Conservation (phyloP, 2,797 vertebrate species). For the Acomys russatus region DNA sequence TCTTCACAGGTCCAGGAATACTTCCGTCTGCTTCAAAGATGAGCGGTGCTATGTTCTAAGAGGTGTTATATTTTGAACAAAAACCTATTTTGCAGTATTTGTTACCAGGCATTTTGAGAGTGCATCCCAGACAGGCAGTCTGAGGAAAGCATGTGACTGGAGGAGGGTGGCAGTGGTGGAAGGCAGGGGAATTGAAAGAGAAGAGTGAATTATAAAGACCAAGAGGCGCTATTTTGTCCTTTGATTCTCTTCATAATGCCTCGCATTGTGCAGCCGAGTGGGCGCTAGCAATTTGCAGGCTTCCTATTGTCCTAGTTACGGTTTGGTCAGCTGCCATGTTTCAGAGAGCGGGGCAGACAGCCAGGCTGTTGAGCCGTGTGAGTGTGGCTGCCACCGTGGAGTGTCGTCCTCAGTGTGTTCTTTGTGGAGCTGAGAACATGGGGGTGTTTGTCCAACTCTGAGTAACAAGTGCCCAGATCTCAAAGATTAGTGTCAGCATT, state of each 20-base stretch:
- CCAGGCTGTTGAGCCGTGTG: no score
- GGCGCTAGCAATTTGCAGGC: not conserved
- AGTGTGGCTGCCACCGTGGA: not conserved
- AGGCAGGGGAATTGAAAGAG: not conserved
- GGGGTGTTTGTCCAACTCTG: not conserved
- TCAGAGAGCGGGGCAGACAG: not conserved
- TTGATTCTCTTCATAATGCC: not conserved
- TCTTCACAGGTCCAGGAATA: not conserved
- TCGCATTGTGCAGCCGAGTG: not conserved
- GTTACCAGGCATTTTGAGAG: not conserved
- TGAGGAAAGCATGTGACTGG: not conserved
- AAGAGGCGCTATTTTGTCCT: not conserved
- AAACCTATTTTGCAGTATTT: not conserved
- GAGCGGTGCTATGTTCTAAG: not conserved
- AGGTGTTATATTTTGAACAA: not conserved
- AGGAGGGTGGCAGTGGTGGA: not conserved
- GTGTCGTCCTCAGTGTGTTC: not conserved
- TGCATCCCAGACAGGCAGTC: not conserved
- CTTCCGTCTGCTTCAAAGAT: not conserved
- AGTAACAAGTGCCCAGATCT: not conserved
- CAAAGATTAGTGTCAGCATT: not conserved
- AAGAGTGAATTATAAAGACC: not conserved
- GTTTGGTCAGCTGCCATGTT: not conserved
- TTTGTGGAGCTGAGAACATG: not conserved
- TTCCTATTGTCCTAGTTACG: not conserved